Evolutionary conservation across 2,888 invertebrate genomes (phyloP), one percentile per base, ranked within the genome.

Genomic region (Eupithecia subfuscata): DNA sequence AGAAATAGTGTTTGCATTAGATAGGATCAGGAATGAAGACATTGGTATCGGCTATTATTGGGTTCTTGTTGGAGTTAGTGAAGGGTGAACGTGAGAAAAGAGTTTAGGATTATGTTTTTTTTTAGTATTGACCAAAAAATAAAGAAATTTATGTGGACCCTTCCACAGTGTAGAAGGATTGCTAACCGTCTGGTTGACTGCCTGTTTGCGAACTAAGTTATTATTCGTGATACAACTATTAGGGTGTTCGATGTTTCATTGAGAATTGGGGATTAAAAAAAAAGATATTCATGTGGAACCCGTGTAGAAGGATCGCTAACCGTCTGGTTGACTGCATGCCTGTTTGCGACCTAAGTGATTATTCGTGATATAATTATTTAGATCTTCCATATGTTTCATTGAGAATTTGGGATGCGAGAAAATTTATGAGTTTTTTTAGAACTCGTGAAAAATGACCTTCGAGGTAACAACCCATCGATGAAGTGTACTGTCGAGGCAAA

Each of bases 371-470:
- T 52, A 2, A n/a, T 52, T n/a, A n/a, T 52, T 52, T 52, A 8
- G 8, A 18, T 48, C 16, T 45, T 14, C 16, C 0, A 45, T 45
- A 16, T 30, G 30, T 30, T 30, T 30, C 0, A 37, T 37, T 37
- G 37, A 5, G 8, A 52, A n/a, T n/a, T 52, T n/a, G 9, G n/a
- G n/a, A n/a, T 52, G 9, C 52, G 3, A 52, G 52, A 56, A 48
- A 48, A 52, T 52, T 7, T 52, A n/a, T n/a, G 9, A 1, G 8
- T 18, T n/a, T 18, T 48, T 48, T 48, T 48, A n/a, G 45, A 8
- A 88, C 88, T 88, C 88, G 87, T 85, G 79, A 84, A 84, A 82
- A 86, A 85, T 30, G 1, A 30, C 30, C 3, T 30, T 30, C 30
- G 3, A 30, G 30, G 30, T n/a, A n/a, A 30, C 30, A 30, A 2